These are phyloP conservation scores for Engystomops pustulosus DNA, from an alignment of 2,113 vertebrate genomes.

Conservation along the genomic window DNA sequence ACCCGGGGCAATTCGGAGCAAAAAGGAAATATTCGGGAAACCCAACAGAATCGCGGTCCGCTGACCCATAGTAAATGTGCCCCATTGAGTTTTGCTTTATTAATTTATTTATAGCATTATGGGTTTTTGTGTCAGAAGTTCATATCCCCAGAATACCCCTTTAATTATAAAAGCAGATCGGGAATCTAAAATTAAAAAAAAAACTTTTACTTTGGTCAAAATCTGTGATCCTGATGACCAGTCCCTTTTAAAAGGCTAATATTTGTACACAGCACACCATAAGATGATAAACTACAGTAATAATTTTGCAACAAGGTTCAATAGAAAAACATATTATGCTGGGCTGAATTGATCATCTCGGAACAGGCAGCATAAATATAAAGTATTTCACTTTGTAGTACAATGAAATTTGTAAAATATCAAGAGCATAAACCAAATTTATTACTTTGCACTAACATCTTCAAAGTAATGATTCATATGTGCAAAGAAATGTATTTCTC, in stretches of 20 bases:
- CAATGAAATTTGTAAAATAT: slow-evolving; percentile 5
- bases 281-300: not conserved
- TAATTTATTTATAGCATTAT: no score
- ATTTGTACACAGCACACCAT: not conserved
- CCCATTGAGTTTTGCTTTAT: no score
- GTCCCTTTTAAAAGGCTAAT: not conserved
- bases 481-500: slow-evolving; percentile 21
- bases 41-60: no score
- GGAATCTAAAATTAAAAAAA: no score
- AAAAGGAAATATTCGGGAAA: no score
- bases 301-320: not conserved
- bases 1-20: no score
- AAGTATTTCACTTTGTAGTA: not conserved
- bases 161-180: no score
- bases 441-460: slow-evolving; percentile 8
- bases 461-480: slow-evolving; percentile 20
- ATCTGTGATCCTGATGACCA: not conserved
- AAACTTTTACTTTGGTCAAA: no score
- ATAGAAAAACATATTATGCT: not conserved
- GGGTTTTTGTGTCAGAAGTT: no score
- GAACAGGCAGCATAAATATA: not conserved
- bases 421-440: not conserved
- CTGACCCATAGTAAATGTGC: no score
- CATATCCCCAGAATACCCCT: no score
- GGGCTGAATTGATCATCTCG: not conserved